A percentile compares a stretch with the other conserved stretches of the same genome.
phyloP scores from a whole-genome alignment of 2,113 vertebrate species.

The Cathartes aura region DNA sequence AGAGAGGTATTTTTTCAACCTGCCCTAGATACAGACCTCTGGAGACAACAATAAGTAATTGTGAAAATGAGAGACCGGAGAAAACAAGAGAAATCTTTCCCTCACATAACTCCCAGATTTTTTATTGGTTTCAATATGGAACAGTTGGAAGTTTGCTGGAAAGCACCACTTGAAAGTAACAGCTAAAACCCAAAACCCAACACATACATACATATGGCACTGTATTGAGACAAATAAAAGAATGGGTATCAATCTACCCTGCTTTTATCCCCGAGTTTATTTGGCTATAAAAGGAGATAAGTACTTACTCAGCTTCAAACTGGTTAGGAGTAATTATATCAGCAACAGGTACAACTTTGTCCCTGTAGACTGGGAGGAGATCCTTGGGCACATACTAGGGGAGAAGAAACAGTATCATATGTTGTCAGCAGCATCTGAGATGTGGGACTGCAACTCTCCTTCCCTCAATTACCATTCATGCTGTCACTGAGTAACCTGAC shows the following conservation, averaged over 20 bases:
- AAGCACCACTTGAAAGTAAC: background rate
- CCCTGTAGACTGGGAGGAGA: slow-evolving; percentile 93
- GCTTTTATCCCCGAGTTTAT: background rate
- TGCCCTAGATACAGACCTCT: background rate
- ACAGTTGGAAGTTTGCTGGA: background rate
- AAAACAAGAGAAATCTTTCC: background rate
- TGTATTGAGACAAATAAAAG: background rate
- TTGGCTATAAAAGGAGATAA: background rate
- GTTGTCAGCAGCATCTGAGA: background rate
- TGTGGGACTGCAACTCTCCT: background rate
- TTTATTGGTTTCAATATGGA: background rate
- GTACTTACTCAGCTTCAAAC: slow-evolving; percentile 97
- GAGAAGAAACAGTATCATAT: background rate
- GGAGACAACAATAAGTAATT: background rate
- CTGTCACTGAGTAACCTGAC: background rate
- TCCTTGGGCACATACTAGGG: slow-evolving; percentile 93
- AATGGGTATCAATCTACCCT: background rate
- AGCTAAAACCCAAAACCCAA: background rate
- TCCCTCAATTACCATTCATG: background rate
- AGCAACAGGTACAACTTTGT: slow-evolving; percentile 93
- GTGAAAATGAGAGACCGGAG: background rate
- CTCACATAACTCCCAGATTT: background rate
- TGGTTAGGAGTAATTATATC: slow-evolving; percentile 99
- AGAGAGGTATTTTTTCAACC: background rate
- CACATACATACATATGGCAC: background rate